Evolutionary conservation across 1,140 invertebrate species (phyloP).

Genomic region (Bombyx mandarina): DNA sequence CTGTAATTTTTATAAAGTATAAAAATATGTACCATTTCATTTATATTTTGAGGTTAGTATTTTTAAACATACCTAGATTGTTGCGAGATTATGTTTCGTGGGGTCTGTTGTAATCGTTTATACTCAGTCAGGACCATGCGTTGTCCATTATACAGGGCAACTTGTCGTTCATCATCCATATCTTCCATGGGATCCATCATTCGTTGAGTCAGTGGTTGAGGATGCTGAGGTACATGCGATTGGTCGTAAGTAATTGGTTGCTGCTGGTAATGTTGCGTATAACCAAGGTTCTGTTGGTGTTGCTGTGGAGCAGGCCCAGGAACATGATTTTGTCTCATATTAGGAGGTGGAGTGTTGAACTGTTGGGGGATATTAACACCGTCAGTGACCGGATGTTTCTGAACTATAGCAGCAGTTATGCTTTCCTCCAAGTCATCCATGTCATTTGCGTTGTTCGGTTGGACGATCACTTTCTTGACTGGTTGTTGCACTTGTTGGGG

Average conservation of each 20-base stretch:
- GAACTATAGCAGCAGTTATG: slow-evolving; percentile 63
- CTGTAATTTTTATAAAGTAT: slow-evolving; percentile 20
- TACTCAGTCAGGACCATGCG: slow-evolving; percentile 59
- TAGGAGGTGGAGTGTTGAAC: slow-evolving; percentile 37
- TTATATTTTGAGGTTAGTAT: too few species aligned
- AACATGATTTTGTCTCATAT: slow-evolving; percentile 30
- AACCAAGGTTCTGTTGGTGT: slow-evolving; percentile 17
- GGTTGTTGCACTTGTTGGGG: slow-evolving; percentile 40
- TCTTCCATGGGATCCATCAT: slow-evolving; percentile 42
- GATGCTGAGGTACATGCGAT: slow-evolving; percentile 29
- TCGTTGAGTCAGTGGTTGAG: slow-evolving; percentile 39
- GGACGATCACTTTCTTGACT: slow-evolving; percentile 54
- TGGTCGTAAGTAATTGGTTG: slow-evolving; percentile 34
- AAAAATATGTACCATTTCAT: not conserved
- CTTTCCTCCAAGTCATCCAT: slow-evolving; percentile 68
- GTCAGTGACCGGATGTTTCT: slow-evolving; percentile 47
- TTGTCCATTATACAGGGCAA: slow-evolving; percentile 55
- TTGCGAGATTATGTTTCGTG: slow-evolving; percentile 24
- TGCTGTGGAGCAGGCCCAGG: slow-evolving; percentile 12
- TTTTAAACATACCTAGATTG: slow-evolving; percentile 4
- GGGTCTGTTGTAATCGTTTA: slow-evolving; percentile 46
- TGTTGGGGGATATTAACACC: slow-evolving; percentile 32
- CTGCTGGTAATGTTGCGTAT: slow-evolving; percentile 26
- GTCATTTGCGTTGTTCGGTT: slow-evolving; percentile 58
- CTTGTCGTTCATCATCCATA: slow-evolving; percentile 50